Conservation (phyloP, 2,113 vertebrate genomes). For the Chauna torquata region DNA sequence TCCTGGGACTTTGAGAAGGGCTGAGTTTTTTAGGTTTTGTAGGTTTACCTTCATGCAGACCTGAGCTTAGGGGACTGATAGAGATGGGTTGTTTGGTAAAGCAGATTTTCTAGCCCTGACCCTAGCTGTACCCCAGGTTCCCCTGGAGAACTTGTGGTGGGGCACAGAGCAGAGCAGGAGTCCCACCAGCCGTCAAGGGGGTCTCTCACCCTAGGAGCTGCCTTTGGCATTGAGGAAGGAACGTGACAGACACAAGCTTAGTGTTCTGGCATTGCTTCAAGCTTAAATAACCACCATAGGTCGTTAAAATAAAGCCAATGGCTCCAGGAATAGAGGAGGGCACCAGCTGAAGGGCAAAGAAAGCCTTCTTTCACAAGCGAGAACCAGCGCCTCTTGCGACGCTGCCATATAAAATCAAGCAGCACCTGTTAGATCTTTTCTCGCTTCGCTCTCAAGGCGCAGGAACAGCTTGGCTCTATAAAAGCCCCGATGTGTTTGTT, state of each 20-base stretch:
- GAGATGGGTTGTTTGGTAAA: background rate
- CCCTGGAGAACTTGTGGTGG: background rate
- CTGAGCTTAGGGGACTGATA: background rate
- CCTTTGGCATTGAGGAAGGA: background rate
- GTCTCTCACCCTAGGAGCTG: background rate
- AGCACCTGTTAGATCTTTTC: conserved; percentile 75
- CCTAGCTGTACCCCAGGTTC: no score
- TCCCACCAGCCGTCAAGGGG: background rate
- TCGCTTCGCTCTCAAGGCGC: conserved; percentile 39
- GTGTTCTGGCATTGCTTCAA: background rate
- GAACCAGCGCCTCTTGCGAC: conserved; percentile 16
- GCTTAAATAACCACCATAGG: background rate
- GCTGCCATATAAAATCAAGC: conserved; percentile 57
- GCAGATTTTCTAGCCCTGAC: accelerated
- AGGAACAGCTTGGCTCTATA: conserved; percentile 64
- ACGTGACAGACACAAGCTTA: background rate
- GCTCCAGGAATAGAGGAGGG: background rate
- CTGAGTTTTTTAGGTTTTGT: background rate
- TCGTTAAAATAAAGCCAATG: background rate
- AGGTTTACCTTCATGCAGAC: background rate
- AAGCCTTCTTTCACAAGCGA: conserved; percentile 12
- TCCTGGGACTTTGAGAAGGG: background rate
- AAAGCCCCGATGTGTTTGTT: conserved; percentile 69
- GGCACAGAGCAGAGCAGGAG: background rate
- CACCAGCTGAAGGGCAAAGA: conserved; percentile 27